Evolutionary conservation across 2,888 invertebrate genomes (phyloP), one percentile per base, ranked within the genome.

Genomic region (Seira ritae): DNA sequence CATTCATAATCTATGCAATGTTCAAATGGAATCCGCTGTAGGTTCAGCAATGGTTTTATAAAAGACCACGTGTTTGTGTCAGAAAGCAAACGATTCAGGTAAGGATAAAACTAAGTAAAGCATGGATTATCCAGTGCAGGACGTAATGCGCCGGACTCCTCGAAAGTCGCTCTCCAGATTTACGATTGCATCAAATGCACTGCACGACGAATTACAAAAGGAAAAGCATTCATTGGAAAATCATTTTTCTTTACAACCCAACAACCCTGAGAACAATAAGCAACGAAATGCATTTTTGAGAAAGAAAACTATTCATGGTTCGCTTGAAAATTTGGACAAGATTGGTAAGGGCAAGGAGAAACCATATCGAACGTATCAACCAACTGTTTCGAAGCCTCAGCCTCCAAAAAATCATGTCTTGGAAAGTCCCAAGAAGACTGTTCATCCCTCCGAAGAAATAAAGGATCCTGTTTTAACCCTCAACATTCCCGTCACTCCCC

Each of bases 121-220:
- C 17, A 66, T 19, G 23, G 66, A 10, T 66, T 10, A 66, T 66
- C 12, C 31, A 31, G 8, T 31, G 8, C 2, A 31, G 2, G 31
- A 31, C 31, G 8, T 31, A 31, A 31, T 31, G 31, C 31, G 31
- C 31, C 31, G 31, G 3, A 31, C 31, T 31, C 60, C 73, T 31
- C 80, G 80, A 12, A 80, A 73, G 55, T 73, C 73, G 3, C 62
- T 80, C 60, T 73, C 80, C 23, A 80, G 68, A 74, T 80, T 80
- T 69, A 79, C 79, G 15, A 73, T 73, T 23, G 1, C 73, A 4
- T 55, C 66, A 31, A 31, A 31, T 31, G 31, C 8, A 8, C 8
- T 31, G 31, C 8, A 31, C 31, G 31, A 31, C 31, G 31, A 31
- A 31, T 8, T 31, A 8, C 31, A 8, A 4, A 31, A 31, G 31